Percentiles rank a stretch among this genome's conserved stretches.
These are phyloP conservation scores for Hemicentrotus pulcherrimus DNA, from an alignment of 35 echinoderm and acorn worm genomes.

Conservation along the genomic window DNA sequence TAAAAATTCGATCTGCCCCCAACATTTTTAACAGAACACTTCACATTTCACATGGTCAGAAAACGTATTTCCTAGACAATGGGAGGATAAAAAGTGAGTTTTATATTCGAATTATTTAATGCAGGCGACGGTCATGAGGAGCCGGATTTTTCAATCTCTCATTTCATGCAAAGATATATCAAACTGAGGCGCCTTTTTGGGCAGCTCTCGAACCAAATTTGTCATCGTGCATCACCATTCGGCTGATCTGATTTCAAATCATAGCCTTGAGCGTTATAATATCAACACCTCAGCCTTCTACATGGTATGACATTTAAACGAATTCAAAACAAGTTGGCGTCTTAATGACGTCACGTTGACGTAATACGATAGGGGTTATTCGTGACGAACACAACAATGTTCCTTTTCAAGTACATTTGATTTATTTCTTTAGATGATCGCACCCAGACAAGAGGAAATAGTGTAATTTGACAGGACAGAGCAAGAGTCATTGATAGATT, in stretches of 20 bases:
- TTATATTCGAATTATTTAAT: background rate
- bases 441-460: background rate
- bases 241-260: background rate
- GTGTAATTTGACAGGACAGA: background rate
- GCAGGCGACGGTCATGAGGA: background rate
- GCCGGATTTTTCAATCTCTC: background rate
- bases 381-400: background rate
- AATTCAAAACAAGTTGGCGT: background rate
- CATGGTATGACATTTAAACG: background rate
- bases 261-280: background rate
- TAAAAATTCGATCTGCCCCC: background rate
- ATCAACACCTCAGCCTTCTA: background rate
- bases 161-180: background rate
- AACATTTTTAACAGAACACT: background rate
- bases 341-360: slow-evolving; percentile 16
- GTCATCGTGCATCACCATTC: background rate
- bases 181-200: background rate
- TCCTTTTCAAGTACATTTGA: slow-evolving; percentile 13
- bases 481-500: background rate
- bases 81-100: background rate
- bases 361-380: background rate
- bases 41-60: background rate
- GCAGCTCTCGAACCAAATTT: background rate
- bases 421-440: background rate
- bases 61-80: background rate